Base-by-base conservation (phyloP, 2,888 invertebrate species). In the Epirrita christyi region DNA sequence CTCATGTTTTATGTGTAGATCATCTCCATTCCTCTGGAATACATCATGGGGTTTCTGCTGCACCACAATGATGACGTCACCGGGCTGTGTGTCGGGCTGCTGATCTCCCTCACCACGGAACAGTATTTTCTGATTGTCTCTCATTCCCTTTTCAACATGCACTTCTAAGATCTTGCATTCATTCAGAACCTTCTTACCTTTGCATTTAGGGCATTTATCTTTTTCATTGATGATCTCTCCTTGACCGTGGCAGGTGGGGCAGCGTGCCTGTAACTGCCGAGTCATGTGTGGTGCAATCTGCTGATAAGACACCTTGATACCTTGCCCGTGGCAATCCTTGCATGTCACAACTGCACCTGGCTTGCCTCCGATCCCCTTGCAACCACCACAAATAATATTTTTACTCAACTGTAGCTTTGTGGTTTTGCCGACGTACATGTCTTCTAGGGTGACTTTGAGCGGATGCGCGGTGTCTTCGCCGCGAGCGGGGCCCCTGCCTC, bases 31-130 rank as follows among this genome's bases (percentile, higher is more conserved):
- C 63, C 98, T 93, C 76, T 95, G 94, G 86, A 98, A 98, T 40
- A 93, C 76, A 5, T 95, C 94, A 88, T 98, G 98, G 7, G 95
- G 93, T 77, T 96, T 95, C 80, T 96, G 95, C 76, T 97, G 95
- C 57, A 98, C 86, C 40, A 98, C 94, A 74, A 98, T 97, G 51
- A 98, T 94, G 32, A 98, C 96, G 92, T 98, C 97, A 8, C 98
- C 98, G 11, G 97, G 94, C 72, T 96, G 96, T 34, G 96, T 93
- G 62, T 95, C 96, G 51, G 97, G 97, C 91, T 96, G 93, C 76
- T 98, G 98, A 83, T 98, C 97, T 32, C 98, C 98, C 87, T 98
- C 98, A 36, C 97, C 96, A 67, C 95, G 92, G 80, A 98, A 97
- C 71, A 94, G 94, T 63, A 98, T 96, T 83, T 96, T 97, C 80